These are phyloP conservation scores for Cataglyphis hispanica DNA, from an alignment of 1,140 invertebrate species.

Conservation along the genomic window DNA sequence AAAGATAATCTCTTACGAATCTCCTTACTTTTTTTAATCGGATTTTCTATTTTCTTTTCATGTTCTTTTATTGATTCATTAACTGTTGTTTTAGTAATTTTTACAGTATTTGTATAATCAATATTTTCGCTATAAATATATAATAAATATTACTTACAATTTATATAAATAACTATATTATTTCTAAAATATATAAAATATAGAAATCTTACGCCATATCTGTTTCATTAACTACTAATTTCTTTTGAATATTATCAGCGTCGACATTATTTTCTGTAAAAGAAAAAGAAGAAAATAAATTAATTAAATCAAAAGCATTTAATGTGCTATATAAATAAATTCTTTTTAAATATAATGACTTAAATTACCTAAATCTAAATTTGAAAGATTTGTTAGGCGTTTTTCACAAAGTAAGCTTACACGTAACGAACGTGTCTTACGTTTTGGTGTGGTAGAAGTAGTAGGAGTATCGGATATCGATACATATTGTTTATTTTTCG, in stretches of 20 bases:
- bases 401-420: constrained; percentile 59
- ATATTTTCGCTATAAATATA: constrained; percentile 27
- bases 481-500: not conserved
- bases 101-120: not conserved
- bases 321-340: not conserved
- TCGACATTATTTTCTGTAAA: not conserved
- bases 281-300: not conserved
- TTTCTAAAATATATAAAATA: constrained; percentile 10
- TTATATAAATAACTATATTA: constrained; percentile 27
- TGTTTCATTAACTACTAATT: not conserved
- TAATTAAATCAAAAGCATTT: not conserved
- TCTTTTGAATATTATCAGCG: not conserved
- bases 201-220: constrained; percentile 47
- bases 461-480: constrained; percentile 4
- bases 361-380: constrained; percentile 34
- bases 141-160: constrained; percentile 17
- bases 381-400: constrained; percentile 24
- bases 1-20: constrained; percentile 67
- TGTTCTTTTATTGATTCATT: not conserved
- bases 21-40: constrained; percentile 22
- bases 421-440: constrained; percentile 7
- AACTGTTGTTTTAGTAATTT: constrained; percentile 10
- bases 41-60: not conserved
- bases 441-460: constrained; percentile 41
- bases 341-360: constrained; percentile 6